Percentiles rank a stretch among this genome's conserved stretches.
These are phyloP conservation scores for Onychomys torridus DNA, from an alignment of 2,797 vertebrate species.

Conservation along the genomic window DNA sequence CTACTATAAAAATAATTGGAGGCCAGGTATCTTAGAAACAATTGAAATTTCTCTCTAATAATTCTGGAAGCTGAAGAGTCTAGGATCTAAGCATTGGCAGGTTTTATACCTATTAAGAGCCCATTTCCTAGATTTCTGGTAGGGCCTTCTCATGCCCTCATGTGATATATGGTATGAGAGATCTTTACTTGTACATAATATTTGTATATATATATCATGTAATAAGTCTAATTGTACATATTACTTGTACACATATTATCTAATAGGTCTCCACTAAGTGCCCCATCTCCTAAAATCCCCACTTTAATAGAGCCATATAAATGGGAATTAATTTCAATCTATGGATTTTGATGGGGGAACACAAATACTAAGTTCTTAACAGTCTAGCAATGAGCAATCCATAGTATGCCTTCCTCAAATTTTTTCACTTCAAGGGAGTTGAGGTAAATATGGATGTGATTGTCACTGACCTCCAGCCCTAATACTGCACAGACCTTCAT, in stretches of 20 bases:
- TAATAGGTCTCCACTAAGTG: not conserved
- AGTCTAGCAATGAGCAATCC: not conserved
- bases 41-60: not conserved
- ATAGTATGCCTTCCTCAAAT: not conserved
- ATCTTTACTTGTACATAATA: not conserved
- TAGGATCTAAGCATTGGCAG: not conserved
- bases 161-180: not conserved
- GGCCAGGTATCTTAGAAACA: not conserved
- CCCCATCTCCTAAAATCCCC: not conserved
- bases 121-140: not conserved
- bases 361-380: not conserved
- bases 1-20: not conserved
- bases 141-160: not conserved
- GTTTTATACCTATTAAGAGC: not conserved
- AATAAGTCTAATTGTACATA: not conserved
- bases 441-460: not conserved
- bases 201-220: not conserved
- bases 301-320: not conserved
- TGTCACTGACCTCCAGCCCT: not conserved
- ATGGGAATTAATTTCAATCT: not conserved
- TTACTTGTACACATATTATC: not conserved
- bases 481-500: not conserved
- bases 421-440: not conserved
- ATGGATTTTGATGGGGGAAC: not conserved
- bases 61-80: not conserved